These are phyloP conservation scores for Myotis brandtii DNA, from an alignment of 2,113 vertebrate genomes.

Conservation along the genomic window DNA sequence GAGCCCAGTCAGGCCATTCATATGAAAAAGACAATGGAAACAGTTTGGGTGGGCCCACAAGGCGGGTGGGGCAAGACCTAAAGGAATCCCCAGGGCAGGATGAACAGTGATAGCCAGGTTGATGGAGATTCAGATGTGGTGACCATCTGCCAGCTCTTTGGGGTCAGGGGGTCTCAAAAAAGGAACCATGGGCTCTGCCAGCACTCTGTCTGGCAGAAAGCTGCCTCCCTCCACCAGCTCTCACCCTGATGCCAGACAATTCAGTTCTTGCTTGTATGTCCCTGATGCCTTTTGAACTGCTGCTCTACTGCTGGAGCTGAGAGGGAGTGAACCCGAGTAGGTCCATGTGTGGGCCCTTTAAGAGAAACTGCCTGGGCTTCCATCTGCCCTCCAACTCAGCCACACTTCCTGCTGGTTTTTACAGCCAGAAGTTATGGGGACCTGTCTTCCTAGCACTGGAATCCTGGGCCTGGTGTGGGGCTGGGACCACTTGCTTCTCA, in stretches of 20 bases:
- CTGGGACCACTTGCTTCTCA: neutral
- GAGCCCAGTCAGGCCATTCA: neutral
- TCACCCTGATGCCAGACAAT: neutral
- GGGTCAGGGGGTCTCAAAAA: neutral
- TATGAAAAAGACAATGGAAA: neutral
- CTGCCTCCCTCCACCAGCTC: neutral
- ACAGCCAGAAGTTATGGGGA: neutral
- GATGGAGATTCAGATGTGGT: neutral
- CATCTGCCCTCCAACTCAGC: neutral
- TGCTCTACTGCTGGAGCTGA: neutral
- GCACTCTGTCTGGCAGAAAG: neutral
- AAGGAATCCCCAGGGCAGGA: neutral
- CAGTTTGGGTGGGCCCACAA: neutral
- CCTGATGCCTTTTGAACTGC: neutral
- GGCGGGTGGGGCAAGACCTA: neutral
- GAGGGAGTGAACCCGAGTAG: neutral
- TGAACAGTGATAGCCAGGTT: neutral
- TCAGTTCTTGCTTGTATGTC: neutral
- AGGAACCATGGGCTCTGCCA: neutral
- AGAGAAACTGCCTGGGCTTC: neutral
- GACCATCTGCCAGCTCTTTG: neutral
- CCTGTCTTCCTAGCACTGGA: neutral
- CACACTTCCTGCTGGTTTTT: neutral
- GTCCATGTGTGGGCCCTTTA: neutral
- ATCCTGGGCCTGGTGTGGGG: neutral